Percentiles rank a stretch among this genome's conserved stretches.
Conservation (phyloP, 2,888 invertebrate genomes). For the Heteromurus nitidus region DNA sequence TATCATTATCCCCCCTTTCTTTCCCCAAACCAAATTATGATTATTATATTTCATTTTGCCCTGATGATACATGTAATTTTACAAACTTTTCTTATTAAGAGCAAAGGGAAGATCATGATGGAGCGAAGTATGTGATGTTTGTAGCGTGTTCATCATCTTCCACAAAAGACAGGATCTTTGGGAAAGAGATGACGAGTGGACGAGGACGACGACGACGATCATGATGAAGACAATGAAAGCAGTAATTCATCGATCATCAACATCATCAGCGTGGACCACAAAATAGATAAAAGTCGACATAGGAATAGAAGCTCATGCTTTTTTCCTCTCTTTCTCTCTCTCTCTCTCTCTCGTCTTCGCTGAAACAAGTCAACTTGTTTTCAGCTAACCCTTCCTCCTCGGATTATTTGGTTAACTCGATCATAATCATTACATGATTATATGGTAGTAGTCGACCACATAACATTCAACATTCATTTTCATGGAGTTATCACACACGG, state of each 20-base stretch:
- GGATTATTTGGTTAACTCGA: constrained; percentile 36
- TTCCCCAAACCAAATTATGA: not conserved
- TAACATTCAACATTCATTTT: constrained; percentile 1
- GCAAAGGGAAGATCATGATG: not conserved
- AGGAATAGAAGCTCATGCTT: not conserved
- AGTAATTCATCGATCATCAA: not conserved
- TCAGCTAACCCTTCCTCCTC: constrained; percentile 2
- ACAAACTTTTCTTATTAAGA: not conserved
- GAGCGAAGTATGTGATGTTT: not conserved
- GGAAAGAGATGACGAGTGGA: no score
- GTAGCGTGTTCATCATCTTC: no score
- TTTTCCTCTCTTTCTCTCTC: no score
- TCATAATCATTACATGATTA: constrained; percentile 37
- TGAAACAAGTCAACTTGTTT: not conserved
- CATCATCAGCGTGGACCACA: not conserved
- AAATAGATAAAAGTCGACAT: not conserved
- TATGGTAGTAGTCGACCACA: constrained; percentile 27
- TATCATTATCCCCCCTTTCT: not conserved
- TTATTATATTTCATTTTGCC: not conserved
- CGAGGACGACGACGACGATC: not conserved
- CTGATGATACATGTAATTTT: not conserved
- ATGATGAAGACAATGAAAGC: not conserved
- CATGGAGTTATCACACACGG: constrained; percentile 21
- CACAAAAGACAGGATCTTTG: no score
- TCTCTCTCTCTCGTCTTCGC: not conserved